These are phyloP conservation scores for Gallinago jamesoni DNA, from an alignment of 2,113 vertebrate genomes.

Conservation along the genomic window DNA sequence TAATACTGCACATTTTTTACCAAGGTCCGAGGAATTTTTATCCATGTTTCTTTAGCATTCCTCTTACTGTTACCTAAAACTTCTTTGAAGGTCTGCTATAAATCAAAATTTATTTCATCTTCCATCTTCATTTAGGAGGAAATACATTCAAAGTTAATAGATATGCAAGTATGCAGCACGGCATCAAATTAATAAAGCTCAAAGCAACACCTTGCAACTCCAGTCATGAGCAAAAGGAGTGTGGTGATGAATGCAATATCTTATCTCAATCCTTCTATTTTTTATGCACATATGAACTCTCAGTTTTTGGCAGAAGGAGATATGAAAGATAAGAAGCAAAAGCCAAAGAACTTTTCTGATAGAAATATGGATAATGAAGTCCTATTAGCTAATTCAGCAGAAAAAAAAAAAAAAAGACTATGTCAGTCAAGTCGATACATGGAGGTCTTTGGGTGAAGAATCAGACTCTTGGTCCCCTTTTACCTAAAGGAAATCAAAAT, in stretches of 20 bases:
- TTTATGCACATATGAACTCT: background rate
- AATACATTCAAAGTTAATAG: background rate
- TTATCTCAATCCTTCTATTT: background rate
- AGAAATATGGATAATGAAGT: background rate
- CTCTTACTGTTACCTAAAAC: background rate
- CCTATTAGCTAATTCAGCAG: background rate
- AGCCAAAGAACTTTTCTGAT: background rate
- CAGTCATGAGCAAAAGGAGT: background rate
- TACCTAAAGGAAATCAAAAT: background rate
- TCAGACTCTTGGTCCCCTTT: background rate
- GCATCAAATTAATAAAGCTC: background rate
- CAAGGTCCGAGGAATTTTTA: background rate
- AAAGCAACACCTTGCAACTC: background rate
- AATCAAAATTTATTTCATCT: background rate
- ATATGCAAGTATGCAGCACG: background rate
- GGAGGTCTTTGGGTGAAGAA: background rate
- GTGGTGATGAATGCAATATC: background rate
- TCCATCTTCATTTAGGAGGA: background rate
- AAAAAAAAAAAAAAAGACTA: background rate
- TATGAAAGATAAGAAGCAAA: background rate
- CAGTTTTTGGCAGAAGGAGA: background rate
- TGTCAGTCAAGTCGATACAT: background rate
- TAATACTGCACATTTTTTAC: background rate
- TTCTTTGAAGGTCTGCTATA: background rate
- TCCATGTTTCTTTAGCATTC: background rate